These are phyloP conservation scores for Cyrtonyx montezumae DNA, from an alignment of 2,113 vertebrate genomes.

Conservation along the genomic window DNA sequence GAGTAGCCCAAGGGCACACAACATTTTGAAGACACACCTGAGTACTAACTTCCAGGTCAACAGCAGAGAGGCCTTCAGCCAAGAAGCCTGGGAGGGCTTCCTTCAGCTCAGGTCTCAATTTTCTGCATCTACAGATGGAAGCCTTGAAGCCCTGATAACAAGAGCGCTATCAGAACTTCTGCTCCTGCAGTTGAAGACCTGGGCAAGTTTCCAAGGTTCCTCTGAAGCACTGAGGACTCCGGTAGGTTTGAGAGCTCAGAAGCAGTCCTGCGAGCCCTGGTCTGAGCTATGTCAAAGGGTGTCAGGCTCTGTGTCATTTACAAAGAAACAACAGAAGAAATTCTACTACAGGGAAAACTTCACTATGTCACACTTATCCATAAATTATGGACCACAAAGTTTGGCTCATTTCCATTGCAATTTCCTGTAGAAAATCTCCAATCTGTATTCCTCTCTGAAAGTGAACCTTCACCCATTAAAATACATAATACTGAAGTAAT, in stretches of 20 bases:
- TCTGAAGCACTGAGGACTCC: not conserved
- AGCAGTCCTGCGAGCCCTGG: not conserved
- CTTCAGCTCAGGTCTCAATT: not conserved
- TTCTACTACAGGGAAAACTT: not conserved
- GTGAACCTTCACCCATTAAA: not conserved
- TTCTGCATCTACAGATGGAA: slow-evolving; percentile 44
- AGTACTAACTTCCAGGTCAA: not conserved
- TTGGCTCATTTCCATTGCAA: not conserved
- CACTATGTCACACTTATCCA: not conserved
- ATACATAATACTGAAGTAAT: not conserved
- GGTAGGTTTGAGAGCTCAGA: not conserved
- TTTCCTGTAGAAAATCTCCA: not conserved
- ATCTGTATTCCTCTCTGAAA: not conserved
- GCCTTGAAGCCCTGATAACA: slow-evolving; percentile 58
- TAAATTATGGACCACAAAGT: not conserved
- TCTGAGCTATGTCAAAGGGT: not conserved
- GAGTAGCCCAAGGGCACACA: not conserved
- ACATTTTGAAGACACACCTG: not conserved
- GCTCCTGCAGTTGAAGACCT: not conserved
- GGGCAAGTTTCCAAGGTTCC: slow-evolving; percentile 61
- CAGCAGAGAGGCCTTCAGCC: not conserved
- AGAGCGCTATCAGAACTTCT: slow-evolving; percentile 40
- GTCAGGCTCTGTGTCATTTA: not conserved
- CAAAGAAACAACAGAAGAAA: not conserved
- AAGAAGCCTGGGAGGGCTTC: not conserved